phyloP scores from a whole-genome alignment of 2,113 vertebrate genomes.

The Mobula hypostoma region DNA sequence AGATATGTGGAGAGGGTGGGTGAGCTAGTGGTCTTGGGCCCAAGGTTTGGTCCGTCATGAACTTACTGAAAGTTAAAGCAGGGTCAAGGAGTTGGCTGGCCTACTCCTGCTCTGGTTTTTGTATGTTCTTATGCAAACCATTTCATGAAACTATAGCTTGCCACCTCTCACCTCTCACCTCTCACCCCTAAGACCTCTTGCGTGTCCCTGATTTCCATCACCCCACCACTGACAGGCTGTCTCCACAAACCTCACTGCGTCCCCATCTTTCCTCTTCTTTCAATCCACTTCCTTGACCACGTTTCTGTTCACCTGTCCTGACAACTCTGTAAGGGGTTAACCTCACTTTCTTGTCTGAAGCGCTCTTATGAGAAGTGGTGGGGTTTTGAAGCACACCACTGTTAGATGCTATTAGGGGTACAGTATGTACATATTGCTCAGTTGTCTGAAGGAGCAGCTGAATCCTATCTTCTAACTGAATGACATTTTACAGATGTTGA shows the following conservation, averaged over 20 bases:
- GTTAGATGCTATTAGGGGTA: not conserved
- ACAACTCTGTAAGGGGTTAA: not conserved
- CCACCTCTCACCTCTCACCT: no score
- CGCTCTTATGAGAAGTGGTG: not conserved
- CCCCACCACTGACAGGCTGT: not conserved
- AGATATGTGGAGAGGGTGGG: no score
- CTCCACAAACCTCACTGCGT: not conserved
- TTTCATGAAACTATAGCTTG: no score
- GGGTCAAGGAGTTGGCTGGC: no score
- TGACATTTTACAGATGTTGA: constrained; percentile 73
- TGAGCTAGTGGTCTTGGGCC: no score
- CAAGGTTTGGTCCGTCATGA: no score
- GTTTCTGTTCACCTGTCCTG: not conserved
- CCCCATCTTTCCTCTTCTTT: not conserved
- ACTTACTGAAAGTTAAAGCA: no score
- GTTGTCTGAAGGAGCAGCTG: not conserved
- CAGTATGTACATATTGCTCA: not conserved
- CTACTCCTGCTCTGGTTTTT: no score
- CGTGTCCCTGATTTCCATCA: not conserved
- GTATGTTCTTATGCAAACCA: no score
- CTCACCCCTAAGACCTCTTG: not conserved
- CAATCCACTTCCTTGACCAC: not conserved
- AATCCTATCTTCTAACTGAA: not conserved
- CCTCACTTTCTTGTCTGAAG: not conserved
- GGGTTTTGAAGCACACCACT: not conserved